phyloP scores from a whole-genome alignment of 30 jellyfish, hydroid and myxozoan genomes.

The Pseudorhiza aurosa region DNA sequence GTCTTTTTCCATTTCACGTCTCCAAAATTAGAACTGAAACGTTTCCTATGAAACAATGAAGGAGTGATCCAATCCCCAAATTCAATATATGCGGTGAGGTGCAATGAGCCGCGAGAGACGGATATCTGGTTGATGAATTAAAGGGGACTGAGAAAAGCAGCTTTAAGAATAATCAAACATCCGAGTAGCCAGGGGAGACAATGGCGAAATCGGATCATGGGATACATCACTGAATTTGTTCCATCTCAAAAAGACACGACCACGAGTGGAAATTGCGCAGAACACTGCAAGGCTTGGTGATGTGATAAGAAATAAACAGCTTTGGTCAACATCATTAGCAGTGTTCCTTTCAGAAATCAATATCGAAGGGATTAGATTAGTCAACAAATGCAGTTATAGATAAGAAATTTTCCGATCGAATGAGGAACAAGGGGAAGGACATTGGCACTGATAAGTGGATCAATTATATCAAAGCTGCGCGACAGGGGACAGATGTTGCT shows the following conservation, averaged over 20 bases:
- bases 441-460: no score
- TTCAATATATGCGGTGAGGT: not conserved
- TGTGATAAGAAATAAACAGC: no score
- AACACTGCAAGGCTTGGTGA: not conserved
- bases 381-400: no score
- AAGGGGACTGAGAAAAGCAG: not conserved
- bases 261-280: not conserved
- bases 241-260: not conserved
- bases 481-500: no score
- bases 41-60: not conserved
- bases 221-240: not conserved
- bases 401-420: no score
- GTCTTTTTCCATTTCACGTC: no score
- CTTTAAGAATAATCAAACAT: not conserved
- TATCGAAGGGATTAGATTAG: no score
- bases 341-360: no score
- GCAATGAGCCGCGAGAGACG: not conserved
- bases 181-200: not conserved
- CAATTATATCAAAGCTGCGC: no score
- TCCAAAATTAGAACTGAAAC: not conserved
- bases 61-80: not conserved
- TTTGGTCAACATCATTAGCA: no score
- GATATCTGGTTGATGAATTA: not conserved
- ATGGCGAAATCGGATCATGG: not conserved
- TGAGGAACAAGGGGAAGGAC: no score